phyloP scores from a whole-genome alignment of 2,797 vertebrate genomes.

The Muscicapa comitata region DNA sequence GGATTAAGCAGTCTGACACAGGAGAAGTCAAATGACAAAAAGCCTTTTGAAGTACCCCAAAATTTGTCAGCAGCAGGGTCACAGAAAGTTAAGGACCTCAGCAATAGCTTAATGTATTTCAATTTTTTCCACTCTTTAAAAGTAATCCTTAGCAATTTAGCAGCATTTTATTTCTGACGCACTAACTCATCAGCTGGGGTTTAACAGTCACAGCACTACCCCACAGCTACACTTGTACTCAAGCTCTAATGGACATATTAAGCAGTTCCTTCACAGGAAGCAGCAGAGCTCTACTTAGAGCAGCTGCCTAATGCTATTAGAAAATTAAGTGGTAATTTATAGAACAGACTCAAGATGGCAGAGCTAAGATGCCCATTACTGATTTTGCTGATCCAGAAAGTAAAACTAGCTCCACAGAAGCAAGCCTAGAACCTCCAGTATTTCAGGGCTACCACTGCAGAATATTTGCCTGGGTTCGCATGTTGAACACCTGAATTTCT shows the following conservation, averaged over 20 bases:
- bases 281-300: not conserved
- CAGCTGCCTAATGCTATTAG: slow-evolving; percentile 24
- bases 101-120: not conserved
- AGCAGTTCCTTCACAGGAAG: not conserved
- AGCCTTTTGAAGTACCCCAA: not conserved
- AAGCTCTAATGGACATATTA: not conserved
- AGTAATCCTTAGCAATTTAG: not conserved
- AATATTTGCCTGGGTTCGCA: not conserved
- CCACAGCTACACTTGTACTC: not conserved
- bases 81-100: not conserved
- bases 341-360: not conserved
- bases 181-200: not conserved
- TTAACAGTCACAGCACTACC: not conserved
- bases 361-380: not conserved
- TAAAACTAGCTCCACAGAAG: not conserved
- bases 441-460: not conserved
- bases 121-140: not conserved
- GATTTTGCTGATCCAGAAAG: not conserved
- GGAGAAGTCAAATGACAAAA: not conserved
- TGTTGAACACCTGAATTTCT: not conserved
- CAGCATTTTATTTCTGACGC: not conserved
- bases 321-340: slow-evolving; percentile 45
- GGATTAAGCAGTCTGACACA: not conserved
- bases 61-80: not conserved
- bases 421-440: not conserved